Base-by-base conservation (phyloP, 2,888 invertebrate species). In the Acronicta alni region DNA sequence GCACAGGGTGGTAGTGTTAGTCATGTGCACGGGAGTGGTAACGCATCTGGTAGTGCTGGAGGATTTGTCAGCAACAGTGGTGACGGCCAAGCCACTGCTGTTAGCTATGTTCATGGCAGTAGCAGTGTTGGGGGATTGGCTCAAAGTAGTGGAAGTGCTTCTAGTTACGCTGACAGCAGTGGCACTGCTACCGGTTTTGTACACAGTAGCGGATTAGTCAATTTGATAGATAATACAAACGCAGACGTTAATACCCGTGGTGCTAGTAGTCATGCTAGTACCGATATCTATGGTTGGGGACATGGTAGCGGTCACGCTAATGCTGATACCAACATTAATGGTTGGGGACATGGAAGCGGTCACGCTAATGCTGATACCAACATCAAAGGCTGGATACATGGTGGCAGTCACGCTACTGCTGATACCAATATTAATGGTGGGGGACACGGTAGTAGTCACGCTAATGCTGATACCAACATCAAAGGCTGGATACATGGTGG, bases 21-120 rank as follows among this genome's bases (percentile, higher is more conserved):
- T 2, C 9, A 42, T 35, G 38, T 49, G 16, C 35, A 66, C 20
- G 12, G 46, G 15, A 18, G 15, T 5, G 38, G 42, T 16, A 43
- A 23, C 16, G 14, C 14, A 14, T 42, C 39, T 16, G 39, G 30
- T 17, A 37, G 44, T 39, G 32, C 23, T 15, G n/a, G 35, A n/a
- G 35, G 35, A 30, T 30, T 30, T 30, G 12, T 12, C 30, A 30
- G 12, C 30, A 30, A 30, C 12, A 12, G 12, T 12, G 30, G 30
- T 30, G 30, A 30, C 12, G 30, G 30, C 10, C 30, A 30, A 3
- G 30, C 30, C 0, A 30, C 30, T 32, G 14, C 52, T 16, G 15
- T 38, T 1, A 35, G 26, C 18, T 9, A 23, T 53, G 26, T 48
- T 2, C 47, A 48, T 0, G 49, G 35, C 15, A 16, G 16, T 35